Conservation (phyloP, 1,140 invertebrate genomes). For the Drosophila tani region DNA sequence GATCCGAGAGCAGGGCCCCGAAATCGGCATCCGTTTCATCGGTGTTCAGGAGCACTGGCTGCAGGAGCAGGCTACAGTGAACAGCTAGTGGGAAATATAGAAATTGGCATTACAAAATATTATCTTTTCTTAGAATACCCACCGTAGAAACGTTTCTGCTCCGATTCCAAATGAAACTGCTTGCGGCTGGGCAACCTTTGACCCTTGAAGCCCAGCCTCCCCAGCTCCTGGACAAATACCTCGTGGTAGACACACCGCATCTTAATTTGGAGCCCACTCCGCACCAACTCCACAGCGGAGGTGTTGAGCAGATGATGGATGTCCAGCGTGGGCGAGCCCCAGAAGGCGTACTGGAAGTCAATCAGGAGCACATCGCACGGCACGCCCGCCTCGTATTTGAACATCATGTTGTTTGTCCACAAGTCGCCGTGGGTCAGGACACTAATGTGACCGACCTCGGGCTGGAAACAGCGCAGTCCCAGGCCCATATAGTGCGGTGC, state of each 20-base stretch:
- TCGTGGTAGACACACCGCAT: conserved; percentile 62
- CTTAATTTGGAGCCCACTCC: conserved; percentile 39
- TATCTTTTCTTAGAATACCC: neutral
- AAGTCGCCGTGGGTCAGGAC: conserved; percentile 88
- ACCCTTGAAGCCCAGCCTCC: conserved; percentile 38
- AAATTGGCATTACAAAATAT: neutral
- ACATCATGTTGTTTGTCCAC: conserved; percentile 89
- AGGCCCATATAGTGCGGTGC: conserved; percentile 51
- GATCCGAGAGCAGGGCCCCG: conserved; percentile 48
- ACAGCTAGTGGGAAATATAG: conserved; percentile 46
- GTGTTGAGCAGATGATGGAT: conserved; percentile 74
- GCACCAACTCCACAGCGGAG: conserved; percentile 52
- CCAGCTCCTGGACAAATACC: conserved; percentile 40
- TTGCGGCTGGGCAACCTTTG: conserved; percentile 57
- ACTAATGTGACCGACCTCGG: conserved; percentile 85
- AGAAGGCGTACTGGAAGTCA: conserved; percentile 75
- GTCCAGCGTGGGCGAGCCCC: conserved; percentile 70
- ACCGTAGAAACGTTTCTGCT: conserved; percentile 73
- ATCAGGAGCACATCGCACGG: conserved; percentile 85
- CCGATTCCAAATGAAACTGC: conserved; percentile 56
- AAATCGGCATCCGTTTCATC: conserved; percentile 70
- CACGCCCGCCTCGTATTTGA: conserved; percentile 86
- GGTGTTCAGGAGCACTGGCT: conserved; percentile 61
- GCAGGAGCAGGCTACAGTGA: conserved; percentile 56
- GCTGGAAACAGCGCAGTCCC: conserved; percentile 59